phyloP scores from a whole-genome alignment of 2,888 invertebrate genomes.

The Lepidochrysops patricia region DNA sequence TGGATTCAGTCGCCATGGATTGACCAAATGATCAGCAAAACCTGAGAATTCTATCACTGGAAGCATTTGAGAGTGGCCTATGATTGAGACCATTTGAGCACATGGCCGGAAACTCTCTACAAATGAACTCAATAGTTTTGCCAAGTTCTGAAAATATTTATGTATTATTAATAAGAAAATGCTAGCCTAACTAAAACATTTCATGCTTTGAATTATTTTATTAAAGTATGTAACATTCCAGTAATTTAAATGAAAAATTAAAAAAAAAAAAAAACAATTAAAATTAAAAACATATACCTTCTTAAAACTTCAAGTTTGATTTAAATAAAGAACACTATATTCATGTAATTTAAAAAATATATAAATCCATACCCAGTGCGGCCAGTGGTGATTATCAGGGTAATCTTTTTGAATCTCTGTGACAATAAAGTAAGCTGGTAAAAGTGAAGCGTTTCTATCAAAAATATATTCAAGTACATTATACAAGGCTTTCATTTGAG shows the following conservation, averaged over 20 bases:
- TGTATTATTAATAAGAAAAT: no score
- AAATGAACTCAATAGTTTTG: constrained; percentile 88
- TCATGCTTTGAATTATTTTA: no score
- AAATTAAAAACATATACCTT: neutral
- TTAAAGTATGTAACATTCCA: no score
- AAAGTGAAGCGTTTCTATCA: constrained; percentile 91
- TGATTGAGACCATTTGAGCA: constrained; percentile 96
- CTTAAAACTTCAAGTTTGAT: no score
- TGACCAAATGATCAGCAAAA: constrained; percentile 90
- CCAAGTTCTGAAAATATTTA: constrained; percentile 82
- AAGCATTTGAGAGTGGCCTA: constrained; percentile 91
- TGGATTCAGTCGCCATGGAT: constrained; percentile 95
- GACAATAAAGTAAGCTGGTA: constrained; percentile 96
- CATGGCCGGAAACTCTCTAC: constrained; percentile 94
- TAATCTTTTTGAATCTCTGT: constrained; percentile 95
- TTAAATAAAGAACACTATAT: neutral
- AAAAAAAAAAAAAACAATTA: neutral
- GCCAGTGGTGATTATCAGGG: constrained; percentile 85
- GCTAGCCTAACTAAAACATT: no score
- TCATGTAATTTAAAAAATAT: neutral
- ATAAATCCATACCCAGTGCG: constrained; percentile 89
- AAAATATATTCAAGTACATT: constrained; percentile 91
- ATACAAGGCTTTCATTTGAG: constrained; percentile 86
- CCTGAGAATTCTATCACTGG: constrained; percentile 96
- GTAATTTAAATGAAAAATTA: no score